These are phyloP conservation scores for Temnopleurus reevesii DNA, from an alignment of 53 echinoderm and acorn worm species.

Conservation along the genomic window DNA sequence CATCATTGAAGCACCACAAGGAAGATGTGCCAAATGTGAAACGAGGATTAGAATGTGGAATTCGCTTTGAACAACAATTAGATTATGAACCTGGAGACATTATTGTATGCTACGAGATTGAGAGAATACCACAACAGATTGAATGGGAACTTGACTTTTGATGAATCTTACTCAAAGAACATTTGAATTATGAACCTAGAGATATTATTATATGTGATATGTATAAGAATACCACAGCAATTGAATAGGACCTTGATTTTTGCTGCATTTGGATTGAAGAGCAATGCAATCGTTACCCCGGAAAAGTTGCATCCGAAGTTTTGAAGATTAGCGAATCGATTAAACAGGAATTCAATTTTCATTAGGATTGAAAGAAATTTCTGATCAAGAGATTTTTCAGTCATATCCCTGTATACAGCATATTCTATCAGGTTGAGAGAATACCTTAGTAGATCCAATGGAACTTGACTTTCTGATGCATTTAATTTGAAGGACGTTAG, in stretches of 20 bases:
- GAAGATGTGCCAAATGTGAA: conserved; percentile 79
- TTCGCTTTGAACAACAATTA: conserved; percentile 80
- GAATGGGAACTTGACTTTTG: conserved; percentile 93
- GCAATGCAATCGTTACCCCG: too few species aligned
- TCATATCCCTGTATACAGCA: too few species aligned
- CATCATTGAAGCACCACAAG: conserved; percentile 90
- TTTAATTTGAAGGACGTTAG: too few species aligned
- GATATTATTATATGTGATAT: conserved; percentile 81
- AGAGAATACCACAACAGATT: conserved; percentile 71
- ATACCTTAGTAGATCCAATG: too few species aligned
- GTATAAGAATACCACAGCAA: conserved; percentile 60
- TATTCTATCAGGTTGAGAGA: too few species aligned
- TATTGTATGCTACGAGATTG: conserved; percentile 80
- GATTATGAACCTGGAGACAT: conserved; percentile 78
- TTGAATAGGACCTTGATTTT: conserved; percentile 88
- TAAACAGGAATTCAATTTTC: too few species aligned
- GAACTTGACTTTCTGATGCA: too few species aligned
- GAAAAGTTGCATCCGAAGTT: too few species aligned
- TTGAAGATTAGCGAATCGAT: too few species aligned
- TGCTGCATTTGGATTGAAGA: conserved; percentile 16
- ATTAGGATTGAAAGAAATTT: too few species aligned
- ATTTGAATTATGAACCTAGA: conserved; percentile 65
- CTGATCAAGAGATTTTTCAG: too few species aligned
- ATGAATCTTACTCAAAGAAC: conserved; percentile 61
- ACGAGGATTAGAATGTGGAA: conserved; percentile 89